Evolutionary conservation across 2,797 vertebrate species (phyloP), one percentile per base, ranked within the genome.

Genomic region (Hipposideros larvatus): DNA sequence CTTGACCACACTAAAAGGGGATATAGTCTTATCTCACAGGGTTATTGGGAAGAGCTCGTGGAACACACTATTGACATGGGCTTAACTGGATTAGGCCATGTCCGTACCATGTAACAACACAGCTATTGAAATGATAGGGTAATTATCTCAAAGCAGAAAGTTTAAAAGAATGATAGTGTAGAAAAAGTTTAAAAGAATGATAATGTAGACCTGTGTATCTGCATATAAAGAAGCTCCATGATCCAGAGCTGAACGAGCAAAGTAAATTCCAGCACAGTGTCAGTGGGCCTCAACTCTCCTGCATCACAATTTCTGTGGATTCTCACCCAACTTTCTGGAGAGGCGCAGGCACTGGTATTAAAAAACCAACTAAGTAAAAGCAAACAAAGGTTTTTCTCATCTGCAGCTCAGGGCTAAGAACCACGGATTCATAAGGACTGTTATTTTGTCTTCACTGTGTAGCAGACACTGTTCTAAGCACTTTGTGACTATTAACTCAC

Each of bases 101-200:
- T n/a, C 70, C 77, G 78, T n/a, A 34, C 87, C 19, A 26, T 7
- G 26, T 26, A 53, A 66, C 68, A n/a, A 53, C 61, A 70, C 41
- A 53, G 53, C 53, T 7, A 21, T 77, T 66, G 74, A 57, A 65
- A 63, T 37, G 65, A 55, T 37, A 70, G 57, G 31, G 24, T 63
- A 51, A 77, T 90, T 28, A 78, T 46, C 57, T 79, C 83, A 74
- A 87, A 87, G 87, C 66, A 59, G 43, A 78, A 85, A 63, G 66
- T 55, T 91, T n/a, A 16, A 9, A 65, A 71, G 48, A 73, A 26
- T 13, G 26, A 65, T 14, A 65, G 48, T 43, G 43, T 43, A 65
- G 41, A 37, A 37, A 83, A 84, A 51, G 63, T 53, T 90, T 31
- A 19, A 8, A 63, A 68, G 46, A 71, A 31, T 11, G 37, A 63